A percentile compares a stretch with the other conserved stretches of the same genome.
Conservation (phyloP, 1,140 invertebrate genomes). For the Paralvinella palmiformis region DNA sequence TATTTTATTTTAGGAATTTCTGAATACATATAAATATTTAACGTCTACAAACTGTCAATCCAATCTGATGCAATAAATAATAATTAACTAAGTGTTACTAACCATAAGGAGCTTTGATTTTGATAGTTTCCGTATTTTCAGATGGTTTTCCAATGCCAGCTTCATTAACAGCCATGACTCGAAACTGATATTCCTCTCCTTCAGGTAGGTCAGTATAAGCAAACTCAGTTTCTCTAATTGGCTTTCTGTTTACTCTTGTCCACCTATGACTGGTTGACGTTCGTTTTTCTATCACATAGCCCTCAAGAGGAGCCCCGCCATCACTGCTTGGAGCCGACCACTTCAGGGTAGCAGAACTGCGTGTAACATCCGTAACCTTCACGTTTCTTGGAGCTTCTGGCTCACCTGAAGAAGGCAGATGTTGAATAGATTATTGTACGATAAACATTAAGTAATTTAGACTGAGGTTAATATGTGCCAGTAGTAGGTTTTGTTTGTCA, state of each 20-base stretch:
- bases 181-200: conserved; percentile 93
- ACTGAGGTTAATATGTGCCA: too few relatives aligned
- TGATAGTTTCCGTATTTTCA: conserved; percentile 76
- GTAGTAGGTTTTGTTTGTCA: too few relatives aligned
- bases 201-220: conserved; percentile 83
- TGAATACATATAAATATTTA: too few relatives aligned
- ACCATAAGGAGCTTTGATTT: conserved; percentile 89
- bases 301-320: conserved; percentile 49
- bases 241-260: conserved; percentile 36
- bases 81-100: conserved; percentile 33
- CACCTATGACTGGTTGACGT: conserved; percentile 29
- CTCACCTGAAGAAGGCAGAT: conserved; percentile 58
- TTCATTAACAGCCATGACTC: conserved; percentile 90
- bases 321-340: conserved; percentile 72
- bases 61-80: background rate
- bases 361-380: conserved; percentile 81
- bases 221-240: conserved; percentile 76
- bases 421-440: too few relatives aligned
- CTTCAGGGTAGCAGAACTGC: conserved; percentile 84
- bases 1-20: too few relatives aligned
- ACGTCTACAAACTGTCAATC: too few relatives aligned
- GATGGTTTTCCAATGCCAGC: conserved; percentile 89
- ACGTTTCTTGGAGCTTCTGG: conserved; percentile 90
- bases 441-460: too few relatives aligned
- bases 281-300: conserved; percentile 20